Conservation (phyloP, 2,888 invertebrate genomes). For the Lasioglossum leucozonium region DNA sequence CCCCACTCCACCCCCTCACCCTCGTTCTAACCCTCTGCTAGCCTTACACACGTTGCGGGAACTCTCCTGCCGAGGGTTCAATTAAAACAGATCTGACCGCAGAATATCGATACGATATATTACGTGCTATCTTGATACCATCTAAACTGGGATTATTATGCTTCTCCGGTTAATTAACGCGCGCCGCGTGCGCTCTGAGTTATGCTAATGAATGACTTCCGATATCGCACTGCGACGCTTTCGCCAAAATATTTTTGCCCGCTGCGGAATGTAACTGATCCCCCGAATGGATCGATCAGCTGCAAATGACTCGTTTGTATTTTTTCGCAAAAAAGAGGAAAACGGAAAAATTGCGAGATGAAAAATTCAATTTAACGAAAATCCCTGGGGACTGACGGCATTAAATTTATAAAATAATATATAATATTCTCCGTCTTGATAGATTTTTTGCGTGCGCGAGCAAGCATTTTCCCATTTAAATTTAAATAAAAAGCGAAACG, state of each 20-base stretch:
- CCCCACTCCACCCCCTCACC: too few relatives aligned
- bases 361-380: too few relatives aligned
- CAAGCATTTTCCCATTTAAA: too few relatives aligned
- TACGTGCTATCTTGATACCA: background rate
- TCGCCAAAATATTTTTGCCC: background rate
- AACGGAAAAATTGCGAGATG: too few relatives aligned
- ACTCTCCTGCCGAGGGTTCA: constrained; percentile 8
- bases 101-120: constrained; percentile 14
- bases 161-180: background rate
- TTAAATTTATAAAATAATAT: too few relatives aligned
- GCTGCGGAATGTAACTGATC: background rate
- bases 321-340: background rate
- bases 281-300: background rate
- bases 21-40: background rate
- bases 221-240: background rate
- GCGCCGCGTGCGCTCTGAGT: background rate
- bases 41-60: constrained; percentile 16
- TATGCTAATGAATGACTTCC: background rate
- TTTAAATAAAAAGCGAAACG: too few relatives aligned
- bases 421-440: too few relatives aligned
- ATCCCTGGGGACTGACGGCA: too few relatives aligned
- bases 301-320: background rate
- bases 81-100: constrained; percentile 17
- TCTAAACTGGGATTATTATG: background rate
- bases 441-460: too few relatives aligned